A percentile compares a stretch with the other conserved stretches of the same genome.
These are phyloP conservation scores for Resseliella maxima DNA, from an alignment of 2,888 invertebrate genomes.

Conservation along the genomic window DNA sequence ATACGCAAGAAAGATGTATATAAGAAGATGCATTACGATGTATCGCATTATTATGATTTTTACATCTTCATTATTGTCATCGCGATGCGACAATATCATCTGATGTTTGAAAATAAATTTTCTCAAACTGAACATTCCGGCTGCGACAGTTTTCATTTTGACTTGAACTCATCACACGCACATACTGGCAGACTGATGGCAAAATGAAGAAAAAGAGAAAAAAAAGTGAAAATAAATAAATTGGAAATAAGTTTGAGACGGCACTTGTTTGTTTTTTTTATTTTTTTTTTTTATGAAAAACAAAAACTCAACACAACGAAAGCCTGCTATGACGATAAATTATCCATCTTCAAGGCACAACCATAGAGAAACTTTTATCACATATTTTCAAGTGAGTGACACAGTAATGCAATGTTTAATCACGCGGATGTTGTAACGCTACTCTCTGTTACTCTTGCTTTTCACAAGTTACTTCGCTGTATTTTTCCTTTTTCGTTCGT, in stretches of 20 bases:
- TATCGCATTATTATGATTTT: constrained; percentile 22
- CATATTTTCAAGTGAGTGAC: constrained; percentile 51
- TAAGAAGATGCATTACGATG: not conserved
- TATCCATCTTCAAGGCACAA: constrained; percentile 3
- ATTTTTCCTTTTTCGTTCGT: not conserved
- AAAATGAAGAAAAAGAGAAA: not conserved
- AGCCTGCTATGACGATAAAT: constrained; percentile 10
- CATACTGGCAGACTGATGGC: not conserved
- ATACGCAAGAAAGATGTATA: not conserved
- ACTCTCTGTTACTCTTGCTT: not conserved
- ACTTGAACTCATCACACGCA: not conserved
- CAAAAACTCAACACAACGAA: not conserved
- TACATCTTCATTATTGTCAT: constrained; percentile 44
- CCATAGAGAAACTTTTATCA: constrained; percentile 43
- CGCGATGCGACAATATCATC: not conserved
- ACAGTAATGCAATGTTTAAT: constrained; percentile 51
- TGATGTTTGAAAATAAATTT: not conserved
- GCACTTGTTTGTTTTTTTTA: too few relatives aligned
- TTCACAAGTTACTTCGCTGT: not conserved
- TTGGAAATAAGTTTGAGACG: constrained; percentile 19
- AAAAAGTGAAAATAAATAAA: not conserved
- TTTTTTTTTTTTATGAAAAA: not conserved
- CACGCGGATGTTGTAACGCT: constrained; percentile 41
- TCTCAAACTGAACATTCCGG: not conserved
- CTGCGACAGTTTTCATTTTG: not conserved